Conservation (phyloP, 2,888 invertebrate genomes). For the Sepiola atlantica region DNA sequence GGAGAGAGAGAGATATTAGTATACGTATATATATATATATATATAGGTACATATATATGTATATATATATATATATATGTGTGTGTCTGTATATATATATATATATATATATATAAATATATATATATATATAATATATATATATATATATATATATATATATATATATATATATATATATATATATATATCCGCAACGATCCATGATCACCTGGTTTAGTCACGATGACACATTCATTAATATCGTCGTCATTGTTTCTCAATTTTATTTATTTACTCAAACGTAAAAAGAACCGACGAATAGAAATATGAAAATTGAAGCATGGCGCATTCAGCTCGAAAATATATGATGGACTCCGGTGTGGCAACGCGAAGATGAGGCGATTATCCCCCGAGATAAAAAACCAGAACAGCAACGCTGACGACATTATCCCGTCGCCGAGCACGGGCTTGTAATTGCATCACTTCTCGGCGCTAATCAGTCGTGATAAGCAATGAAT, state of each 20-base stretch:
- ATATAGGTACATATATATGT: too few relatives aligned
- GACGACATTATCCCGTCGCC: neutral
- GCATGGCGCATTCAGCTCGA: neutral
- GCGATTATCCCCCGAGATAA: neutral
- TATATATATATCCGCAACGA: neutral
- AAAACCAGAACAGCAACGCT: neutral
- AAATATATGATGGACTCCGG: neutral
- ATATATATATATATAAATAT: too few relatives aligned
- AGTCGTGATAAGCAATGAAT: conserved; percentile 20
- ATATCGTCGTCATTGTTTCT: neutral
- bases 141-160: too few relatives aligned
- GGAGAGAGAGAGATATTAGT: too few relatives aligned
- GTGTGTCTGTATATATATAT: too few relatives aligned
- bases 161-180: too few relatives aligned
- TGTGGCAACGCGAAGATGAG: neutral
- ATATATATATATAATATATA: too few relatives aligned
- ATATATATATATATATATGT: too few relatives aligned
- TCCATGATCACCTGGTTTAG: neutral
- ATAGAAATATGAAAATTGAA: neutral
- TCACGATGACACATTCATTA: neutral
- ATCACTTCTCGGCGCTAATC: neutral
- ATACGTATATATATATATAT: too few relatives aligned
- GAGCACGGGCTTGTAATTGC: neutral
- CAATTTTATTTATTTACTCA: neutral
- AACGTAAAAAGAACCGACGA: neutral